These are phyloP conservation scores for Drusus annulatus DNA, from an alignment of 1,140 invertebrate species.

Conservation along the genomic window DNA sequence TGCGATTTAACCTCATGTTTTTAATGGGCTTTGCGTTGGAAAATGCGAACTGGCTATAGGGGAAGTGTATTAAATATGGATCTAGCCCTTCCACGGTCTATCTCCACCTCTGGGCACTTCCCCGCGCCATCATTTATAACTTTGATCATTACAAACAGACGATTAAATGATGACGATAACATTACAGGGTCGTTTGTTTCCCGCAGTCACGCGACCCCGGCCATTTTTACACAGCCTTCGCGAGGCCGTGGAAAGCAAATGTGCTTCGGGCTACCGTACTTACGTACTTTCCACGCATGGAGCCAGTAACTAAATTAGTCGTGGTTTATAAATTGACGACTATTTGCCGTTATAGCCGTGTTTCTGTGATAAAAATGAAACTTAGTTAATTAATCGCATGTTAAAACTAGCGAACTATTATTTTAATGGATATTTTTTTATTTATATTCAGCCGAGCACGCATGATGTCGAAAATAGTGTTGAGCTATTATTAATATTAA, in stretches of 20 bases:
- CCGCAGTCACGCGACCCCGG: not conserved
- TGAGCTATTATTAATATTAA: not conserved
- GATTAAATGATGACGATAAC: not conserved
- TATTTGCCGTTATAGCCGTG: too few relatives aligned
- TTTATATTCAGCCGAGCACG: too few relatives aligned
- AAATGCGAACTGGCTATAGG: not conserved
- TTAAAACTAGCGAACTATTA: too few relatives aligned
- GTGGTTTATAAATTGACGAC: too few relatives aligned
- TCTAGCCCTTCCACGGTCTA: constrained; percentile 8
- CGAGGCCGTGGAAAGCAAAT: not conserved
- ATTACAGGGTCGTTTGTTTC: not conserved
- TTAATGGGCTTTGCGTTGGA: not conserved
- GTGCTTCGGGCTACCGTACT: not conserved
- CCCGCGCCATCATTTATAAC: constrained; percentile 29
- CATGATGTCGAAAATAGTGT: too few relatives aligned
- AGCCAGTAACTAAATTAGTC: not conserved
- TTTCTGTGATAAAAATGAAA: too few relatives aligned
- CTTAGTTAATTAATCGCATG: too few relatives aligned
- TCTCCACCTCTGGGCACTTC: constrained; percentile 1
- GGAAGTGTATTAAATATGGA: constrained; percentile 21
- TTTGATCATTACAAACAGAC: constrained; percentile 38
- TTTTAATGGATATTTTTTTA: too few relatives aligned
- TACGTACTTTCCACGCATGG: not conserved
- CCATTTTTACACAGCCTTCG: not conserved
- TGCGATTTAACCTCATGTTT: too few relatives aligned